A percentile compares a stretch with the other conserved stretches of the same genome.
phyloP scores from a whole-genome alignment of 2,113 vertebrate species.

The Dermatemys mawii region DNA sequence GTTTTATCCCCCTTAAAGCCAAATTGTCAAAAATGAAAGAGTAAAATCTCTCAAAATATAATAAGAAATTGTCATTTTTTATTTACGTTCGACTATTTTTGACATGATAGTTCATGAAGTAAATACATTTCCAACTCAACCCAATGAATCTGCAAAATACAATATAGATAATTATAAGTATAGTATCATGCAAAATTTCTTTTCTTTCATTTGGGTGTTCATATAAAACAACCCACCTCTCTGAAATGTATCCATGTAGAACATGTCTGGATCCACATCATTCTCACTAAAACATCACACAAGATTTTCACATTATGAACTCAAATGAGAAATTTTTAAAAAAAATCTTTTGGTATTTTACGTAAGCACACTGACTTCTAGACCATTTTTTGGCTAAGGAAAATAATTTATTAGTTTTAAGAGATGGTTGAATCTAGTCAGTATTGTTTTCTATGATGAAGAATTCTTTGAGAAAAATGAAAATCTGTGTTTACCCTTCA shows the following conservation, averaged over 20 bases:
- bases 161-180: neutral
- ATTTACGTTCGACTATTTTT: neutral
- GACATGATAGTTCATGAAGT: neutral
- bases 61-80: neutral
- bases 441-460: neutral
- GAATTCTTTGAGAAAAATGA: neutral
- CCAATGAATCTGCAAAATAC: neutral
- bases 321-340: neutral
- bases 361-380: neutral
- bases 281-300: neutral
- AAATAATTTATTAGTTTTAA: neutral
- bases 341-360: neutral
- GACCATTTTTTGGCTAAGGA: neutral
- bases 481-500: slow-evolving; percentile 30
- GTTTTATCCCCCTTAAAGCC: neutral
- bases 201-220: neutral
- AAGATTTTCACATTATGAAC: neutral
- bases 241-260: neutral
- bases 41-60: neutral
- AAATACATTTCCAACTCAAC: neutral
- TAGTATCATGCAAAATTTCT: neutral
- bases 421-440: neutral
- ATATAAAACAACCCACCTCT: neutral
- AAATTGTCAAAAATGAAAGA: neutral
- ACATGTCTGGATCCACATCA: neutral